These are phyloP conservation scores for Agrenia bidenticulata DNA, from an alignment of 2,888 invertebrate species.

Conservation along the genomic window DNA sequence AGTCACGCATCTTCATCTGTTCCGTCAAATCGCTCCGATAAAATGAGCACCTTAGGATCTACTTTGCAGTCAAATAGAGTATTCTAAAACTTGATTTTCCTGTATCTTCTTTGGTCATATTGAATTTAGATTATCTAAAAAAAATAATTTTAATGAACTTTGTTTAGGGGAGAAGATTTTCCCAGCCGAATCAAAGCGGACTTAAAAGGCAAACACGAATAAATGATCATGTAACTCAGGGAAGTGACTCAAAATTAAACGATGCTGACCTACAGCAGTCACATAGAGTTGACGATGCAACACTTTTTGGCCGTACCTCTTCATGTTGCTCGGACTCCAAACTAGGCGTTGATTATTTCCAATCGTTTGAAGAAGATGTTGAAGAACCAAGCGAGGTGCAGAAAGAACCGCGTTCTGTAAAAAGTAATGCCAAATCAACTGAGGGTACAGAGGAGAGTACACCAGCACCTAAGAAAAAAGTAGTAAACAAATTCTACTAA, in stretches of 20 bases:
- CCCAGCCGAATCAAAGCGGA: conserved; percentile 31
- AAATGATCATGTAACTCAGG: conserved; percentile 61
- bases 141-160: background rate
- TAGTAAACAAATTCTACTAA: too few relatives aligned
- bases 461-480: too few relatives aligned
- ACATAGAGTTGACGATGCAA: conserved; percentile 58
- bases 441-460: too few relatives aligned
- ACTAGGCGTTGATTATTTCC: conserved; percentile 66
- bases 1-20: conserved; percentile 49
- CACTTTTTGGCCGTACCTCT: conserved; percentile 49
- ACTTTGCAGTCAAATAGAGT: conserved; percentile 36
- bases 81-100: too few relatives aligned
- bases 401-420: too few relatives aligned
- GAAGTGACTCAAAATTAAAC: conserved; percentile 71
- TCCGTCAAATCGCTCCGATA: conserved; percentile 43
- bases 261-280: conserved; percentile 51
- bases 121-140: background rate
- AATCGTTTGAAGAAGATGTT: conserved; percentile 38
- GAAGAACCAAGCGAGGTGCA: conserved; percentile 12
- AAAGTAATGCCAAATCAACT: too few relatives aligned
- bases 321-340: conserved; percentile 80
- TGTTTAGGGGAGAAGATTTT: conserved; percentile 38
- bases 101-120: too few relatives aligned
- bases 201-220: conserved; percentile 40
- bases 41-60: conserved; percentile 37